Evolutionary conservation across 2,888 invertebrate genomes (phyloP).

Genomic region (Nipponacmea schrenckii): DNA sequence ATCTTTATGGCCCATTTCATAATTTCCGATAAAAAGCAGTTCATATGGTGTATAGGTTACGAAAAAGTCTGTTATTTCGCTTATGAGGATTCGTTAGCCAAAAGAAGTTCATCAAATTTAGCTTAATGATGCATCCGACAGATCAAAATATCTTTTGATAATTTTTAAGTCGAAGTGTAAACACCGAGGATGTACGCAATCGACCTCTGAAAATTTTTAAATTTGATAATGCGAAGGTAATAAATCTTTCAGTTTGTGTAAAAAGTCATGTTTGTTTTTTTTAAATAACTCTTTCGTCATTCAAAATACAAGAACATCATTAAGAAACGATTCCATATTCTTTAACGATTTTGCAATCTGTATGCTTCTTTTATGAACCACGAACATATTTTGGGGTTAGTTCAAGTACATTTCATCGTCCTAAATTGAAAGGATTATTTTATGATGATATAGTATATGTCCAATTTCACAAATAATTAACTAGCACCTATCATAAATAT

Average conservation of each 20-base stretch:
- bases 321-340: slow-evolving; percentile 1
- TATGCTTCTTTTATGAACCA: background rate
- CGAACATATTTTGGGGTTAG: background rate
- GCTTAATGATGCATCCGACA: slow-evolving; percentile 1
- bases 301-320: background rate
- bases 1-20: too few relatives aligned
- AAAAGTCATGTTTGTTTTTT: too few relatives aligned
- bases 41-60: too few relatives aligned
- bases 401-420: background rate
- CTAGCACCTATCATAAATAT: background rate
- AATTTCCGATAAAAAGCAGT: too few relatives aligned
- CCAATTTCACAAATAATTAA: slow-evolving; percentile 6
- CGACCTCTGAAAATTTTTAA: too few relatives aligned
- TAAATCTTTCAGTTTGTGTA: too few relatives aligned
- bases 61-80: too few relatives aligned
- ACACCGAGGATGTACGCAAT: too few relatives aligned
- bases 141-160: slow-evolving; percentile 4
- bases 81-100: too few relatives aligned
- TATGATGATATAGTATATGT: background rate
- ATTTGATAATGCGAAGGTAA: too few relatives aligned
- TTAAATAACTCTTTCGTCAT: background rate
- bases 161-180: background rate
- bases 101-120: background rate
- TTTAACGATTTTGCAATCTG: background rate
- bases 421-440: background rate